Conservation (phyloP, 2,113 vertebrate species). For the Brienomyrus longianalis region DNA sequence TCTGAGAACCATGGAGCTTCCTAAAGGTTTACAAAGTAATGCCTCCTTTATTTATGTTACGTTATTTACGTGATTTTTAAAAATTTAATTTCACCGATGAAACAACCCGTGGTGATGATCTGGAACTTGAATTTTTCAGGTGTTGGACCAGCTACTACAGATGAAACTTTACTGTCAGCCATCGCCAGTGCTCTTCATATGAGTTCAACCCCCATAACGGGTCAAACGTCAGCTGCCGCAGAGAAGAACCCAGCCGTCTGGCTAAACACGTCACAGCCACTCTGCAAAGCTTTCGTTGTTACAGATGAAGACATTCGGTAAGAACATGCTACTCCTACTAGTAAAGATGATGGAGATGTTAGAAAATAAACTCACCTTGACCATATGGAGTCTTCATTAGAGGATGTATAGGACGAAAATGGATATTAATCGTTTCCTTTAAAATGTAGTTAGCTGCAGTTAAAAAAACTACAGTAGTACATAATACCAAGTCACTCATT, state of each 20-base stretch:
- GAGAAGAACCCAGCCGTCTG: constrained; percentile 88
- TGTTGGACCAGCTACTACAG: constrained; percentile 73
- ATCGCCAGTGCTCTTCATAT: constrained; percentile 89
- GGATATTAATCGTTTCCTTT: neutral
- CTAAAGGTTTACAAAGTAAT: constrained; percentile 84
- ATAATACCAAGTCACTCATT: too few species aligned
- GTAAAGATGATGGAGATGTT: neutral
- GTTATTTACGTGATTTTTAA: neutral
- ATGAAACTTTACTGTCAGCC: constrained; percentile 76
- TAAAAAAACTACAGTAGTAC: too few species aligned
- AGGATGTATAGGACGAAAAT: neutral
- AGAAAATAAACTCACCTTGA: neutral
- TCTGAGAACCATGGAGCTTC: constrained; percentile 78
- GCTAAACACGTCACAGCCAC: constrained; percentile 82
- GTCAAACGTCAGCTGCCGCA: constrained; percentile 75
- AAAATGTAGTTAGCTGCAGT: neutral
- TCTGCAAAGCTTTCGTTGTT: constrained; percentile 81
- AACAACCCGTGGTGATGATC: neutral
- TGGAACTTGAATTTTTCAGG: constrained; percentile 48
- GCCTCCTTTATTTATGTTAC: neutral
- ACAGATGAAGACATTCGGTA: constrained; percentile 88
- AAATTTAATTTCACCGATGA: neutral
- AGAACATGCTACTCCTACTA: neutral
- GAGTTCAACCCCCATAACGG: constrained; percentile 77
- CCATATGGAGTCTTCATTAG: neutral